phyloP scores from a whole-genome alignment of 2,888 invertebrate species.

The Cryptocheilus praepositus region DNA sequence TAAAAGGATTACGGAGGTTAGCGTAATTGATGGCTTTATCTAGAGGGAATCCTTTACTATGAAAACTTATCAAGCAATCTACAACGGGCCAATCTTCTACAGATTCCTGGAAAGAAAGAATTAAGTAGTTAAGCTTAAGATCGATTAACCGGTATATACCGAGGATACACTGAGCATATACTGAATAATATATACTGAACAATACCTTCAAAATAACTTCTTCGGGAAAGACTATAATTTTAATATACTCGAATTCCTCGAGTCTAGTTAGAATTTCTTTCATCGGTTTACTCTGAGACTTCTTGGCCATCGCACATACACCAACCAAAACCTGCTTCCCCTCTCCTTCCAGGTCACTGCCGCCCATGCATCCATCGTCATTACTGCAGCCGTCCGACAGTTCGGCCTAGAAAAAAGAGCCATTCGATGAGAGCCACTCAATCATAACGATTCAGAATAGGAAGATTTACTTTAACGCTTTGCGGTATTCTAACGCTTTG shows the following conservation, averaged over 20 bases:
- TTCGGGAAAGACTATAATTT: constrained; percentile 96
- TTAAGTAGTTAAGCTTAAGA: no score
- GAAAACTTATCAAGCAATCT: constrained; percentile 98
- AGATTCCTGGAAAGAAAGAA: constrained; percentile 80
- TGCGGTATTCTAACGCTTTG: no score
- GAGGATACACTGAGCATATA: no score
- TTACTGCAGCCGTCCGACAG: constrained; percentile 84
- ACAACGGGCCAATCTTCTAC: constrained; percentile 99
- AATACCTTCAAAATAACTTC: constrained; percentile 93
- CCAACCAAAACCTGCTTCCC: constrained; percentile 97
- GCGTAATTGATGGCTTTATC: constrained; percentile 99
- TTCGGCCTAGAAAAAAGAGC: constrained; percentile 72
- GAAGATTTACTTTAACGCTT: no score
- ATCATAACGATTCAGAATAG: neutral
- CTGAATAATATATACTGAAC: no score
- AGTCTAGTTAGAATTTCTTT: constrained; percentile 97
- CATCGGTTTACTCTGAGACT: constrained; percentile 99
- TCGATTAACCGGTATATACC: no score
- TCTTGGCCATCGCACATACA: constrained; percentile 99
- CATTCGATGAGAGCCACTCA: neutral
- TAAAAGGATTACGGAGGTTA: constrained; percentile 93
- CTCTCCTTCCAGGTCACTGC: constrained; percentile 76
- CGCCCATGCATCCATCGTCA: constrained; percentile 75
- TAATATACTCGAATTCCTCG: constrained; percentile 97
- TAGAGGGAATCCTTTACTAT: constrained; percentile 98